These are phyloP conservation scores for Epinephelus awoara DNA, from an alignment of 2,797 vertebrate species.

Conservation along the genomic window DNA sequence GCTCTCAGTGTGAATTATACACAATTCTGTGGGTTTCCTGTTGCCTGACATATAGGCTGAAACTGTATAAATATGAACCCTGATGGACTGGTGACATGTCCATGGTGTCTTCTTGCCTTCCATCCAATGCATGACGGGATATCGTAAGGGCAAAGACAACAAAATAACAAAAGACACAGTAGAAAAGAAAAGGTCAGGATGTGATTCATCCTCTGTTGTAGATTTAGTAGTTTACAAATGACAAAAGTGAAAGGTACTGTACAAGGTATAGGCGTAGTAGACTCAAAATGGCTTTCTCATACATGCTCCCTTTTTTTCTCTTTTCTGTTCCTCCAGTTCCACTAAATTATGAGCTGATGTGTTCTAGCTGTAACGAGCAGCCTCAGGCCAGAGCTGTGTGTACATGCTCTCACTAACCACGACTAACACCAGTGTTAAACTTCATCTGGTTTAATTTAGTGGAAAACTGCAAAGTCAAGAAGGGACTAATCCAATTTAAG, in stretches of 20 bases:
- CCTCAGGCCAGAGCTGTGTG: neutral
- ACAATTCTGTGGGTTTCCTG: slow-evolving; percentile 3
- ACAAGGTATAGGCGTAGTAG: neutral
- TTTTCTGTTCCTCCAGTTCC: neutral
- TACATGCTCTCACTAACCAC: neutral
- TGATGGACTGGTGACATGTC: neutral
- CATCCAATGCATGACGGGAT: neutral
- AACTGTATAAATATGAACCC: neutral
- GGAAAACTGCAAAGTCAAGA: neutral
- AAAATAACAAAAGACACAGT: neutral
- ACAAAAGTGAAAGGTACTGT: neutral
- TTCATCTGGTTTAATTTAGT: neutral
- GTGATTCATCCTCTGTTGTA: neutral
- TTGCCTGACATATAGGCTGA: neutral
- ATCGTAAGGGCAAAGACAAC: neutral
- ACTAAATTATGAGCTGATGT: neutral
- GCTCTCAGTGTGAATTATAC: neutral
- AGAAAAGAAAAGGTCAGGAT: neutral
- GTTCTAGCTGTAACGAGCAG: neutral
- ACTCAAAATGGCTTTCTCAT: neutral
- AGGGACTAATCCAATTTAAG: neutral
- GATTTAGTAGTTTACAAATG: neutral
- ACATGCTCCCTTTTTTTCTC: too few species aligned
- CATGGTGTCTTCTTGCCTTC: neutral
- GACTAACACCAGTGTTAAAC: neutral